Percentiles rank a stretch among this genome's conserved stretches.
phyloP scores from a whole-genome alignment of 1,140 invertebrate species.

The Drosophila lini region DNA sequence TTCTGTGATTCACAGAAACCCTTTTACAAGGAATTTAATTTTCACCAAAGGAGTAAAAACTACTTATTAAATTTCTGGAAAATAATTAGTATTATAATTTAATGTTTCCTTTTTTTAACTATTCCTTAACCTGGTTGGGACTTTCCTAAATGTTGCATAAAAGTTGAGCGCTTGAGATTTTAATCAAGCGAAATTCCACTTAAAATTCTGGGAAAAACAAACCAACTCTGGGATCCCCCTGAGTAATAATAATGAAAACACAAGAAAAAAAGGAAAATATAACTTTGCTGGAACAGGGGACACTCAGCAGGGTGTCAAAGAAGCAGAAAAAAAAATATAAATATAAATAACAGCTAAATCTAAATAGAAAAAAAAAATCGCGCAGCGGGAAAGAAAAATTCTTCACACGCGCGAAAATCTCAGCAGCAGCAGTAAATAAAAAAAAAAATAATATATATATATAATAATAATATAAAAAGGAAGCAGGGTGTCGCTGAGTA shows the following conservation, averaged over 20 bases:
- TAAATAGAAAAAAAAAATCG: slow-evolving; percentile 57
- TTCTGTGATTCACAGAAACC: not conserved
- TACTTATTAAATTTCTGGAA: not conserved
- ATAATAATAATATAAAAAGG: slow-evolving; percentile 7
- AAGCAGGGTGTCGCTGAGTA: not conserved
- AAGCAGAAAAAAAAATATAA: slow-evolving; percentile 16
- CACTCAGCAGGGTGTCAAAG: slow-evolving; percentile 22
- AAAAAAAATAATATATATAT: slow-evolving; percentile 7
- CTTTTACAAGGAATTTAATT: not conserved
- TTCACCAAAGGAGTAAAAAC: not conserved
- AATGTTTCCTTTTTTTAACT: not conserved
- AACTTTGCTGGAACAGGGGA: slow-evolving; percentile 23
- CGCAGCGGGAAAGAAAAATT: slow-evolving; percentile 60
- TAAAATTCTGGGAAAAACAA: slow-evolving; percentile 25
- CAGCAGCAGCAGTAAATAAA: slow-evolving; percentile 42
- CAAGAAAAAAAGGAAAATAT: not conserved
- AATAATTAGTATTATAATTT: not conserved
- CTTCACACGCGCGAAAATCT: slow-evolving; percentile 50
- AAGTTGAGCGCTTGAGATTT: slow-evolving; percentile 29
- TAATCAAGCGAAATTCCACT: slow-evolving; percentile 46
- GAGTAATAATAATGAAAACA: slow-evolving; percentile 36
- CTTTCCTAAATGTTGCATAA: slow-evolving; percentile 6
- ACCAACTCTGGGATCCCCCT: slow-evolving; percentile 16
- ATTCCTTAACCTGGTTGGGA: too few relatives aligned
- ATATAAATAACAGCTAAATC: slow-evolving; percentile 41